Conservation (phyloP, 2,888 invertebrate genomes). For the Mimumesa dahlbomi region DNA sequence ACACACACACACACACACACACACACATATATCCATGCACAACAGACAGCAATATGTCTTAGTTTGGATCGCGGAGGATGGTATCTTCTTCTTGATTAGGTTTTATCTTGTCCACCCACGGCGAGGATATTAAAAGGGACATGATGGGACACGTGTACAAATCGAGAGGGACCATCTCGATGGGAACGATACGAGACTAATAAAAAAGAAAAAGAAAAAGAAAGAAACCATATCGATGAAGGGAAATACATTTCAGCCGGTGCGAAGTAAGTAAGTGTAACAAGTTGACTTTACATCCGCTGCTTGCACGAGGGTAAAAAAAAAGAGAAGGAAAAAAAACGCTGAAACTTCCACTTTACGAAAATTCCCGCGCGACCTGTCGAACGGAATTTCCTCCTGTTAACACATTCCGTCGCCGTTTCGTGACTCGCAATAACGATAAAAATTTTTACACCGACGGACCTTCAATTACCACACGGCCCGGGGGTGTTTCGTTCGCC, state of each 20-base stretch:
- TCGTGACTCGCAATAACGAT: slow-evolving; percentile 10
- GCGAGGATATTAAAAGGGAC: slow-evolving; percentile 55
- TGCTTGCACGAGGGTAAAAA: too few species aligned
- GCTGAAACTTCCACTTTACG: slow-evolving; percentile 4
- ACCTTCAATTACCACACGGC: slow-evolving; percentile 33
- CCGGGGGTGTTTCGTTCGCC: neutral
- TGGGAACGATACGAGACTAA: neutral
- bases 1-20: too few species aligned
- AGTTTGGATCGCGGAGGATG: slow-evolving; percentile 45
- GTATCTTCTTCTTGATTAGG: slow-evolving; percentile 58
- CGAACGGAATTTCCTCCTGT: slow-evolving; percentile 21
- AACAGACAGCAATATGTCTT: slow-evolving; percentile 55
- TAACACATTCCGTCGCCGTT: slow-evolving; percentile 29
- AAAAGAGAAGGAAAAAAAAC: too few species aligned
- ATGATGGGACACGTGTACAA: slow-evolving; percentile 16
- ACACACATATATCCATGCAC: too few species aligned
- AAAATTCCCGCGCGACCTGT: slow-evolving; percentile 32
- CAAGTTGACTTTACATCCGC: too few species aligned
- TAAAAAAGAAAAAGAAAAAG: too few species aligned
- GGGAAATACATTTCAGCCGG: too few species aligned
- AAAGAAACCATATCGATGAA: too few species aligned
- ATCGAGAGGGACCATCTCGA: neutral
- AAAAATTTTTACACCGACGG: slow-evolving; percentile 40
- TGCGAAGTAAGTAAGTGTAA: too few species aligned
- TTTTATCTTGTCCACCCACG: slow-evolving; percentile 60